Evolutionary conservation across 1,140 invertebrate species (phyloP).

Genomic region (Aphelenchoides fujianensis): DNA sequence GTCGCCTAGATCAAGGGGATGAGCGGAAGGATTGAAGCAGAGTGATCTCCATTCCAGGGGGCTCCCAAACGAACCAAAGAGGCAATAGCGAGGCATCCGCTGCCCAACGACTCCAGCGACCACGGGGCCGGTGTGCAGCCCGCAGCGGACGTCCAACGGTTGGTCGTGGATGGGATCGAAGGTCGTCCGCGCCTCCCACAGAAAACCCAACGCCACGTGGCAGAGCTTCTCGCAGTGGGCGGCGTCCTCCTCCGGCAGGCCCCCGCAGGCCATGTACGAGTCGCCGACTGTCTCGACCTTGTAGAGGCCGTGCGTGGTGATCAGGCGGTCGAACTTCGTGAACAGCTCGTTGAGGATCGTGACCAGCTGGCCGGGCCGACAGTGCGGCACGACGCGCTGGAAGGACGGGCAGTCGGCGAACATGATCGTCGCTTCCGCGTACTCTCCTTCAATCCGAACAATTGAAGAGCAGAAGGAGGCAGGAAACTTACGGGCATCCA

Average conservation of each 20-base stretch:
- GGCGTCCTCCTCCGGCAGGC: slow-evolving; percentile 83
- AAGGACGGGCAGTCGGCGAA: slow-evolving; percentile 24
- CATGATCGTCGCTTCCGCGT: slow-evolving; percentile 19
- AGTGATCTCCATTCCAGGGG: slow-evolving; percentile 73
- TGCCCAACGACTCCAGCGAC: slow-evolving; percentile 66
- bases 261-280: slow-evolving; percentile 98
- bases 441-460: slow-evolving; percentile 19
- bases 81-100: slow-evolving; percentile 64
- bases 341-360: slow-evolving; percentile 26
- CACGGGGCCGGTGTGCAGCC: slow-evolving; percentile 58
- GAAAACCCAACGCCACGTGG: slow-evolving; percentile 67
- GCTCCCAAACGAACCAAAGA: slow-evolving; percentile 55
- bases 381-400: slow-evolving; percentile 22
- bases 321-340: slow-evolving; percentile 30
- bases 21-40: slow-evolving; percentile 66
- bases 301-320: slow-evolving; percentile 38
- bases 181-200: slow-evolving; percentile 54
- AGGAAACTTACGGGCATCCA: slow-evolving; percentile 44
- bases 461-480: slow-evolving; percentile 69
- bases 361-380: slow-evolving; percentile 21
- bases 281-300: slow-evolving; percentile 99
- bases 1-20: slow-evolving; percentile 44
- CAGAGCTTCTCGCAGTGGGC: slow-evolving; percentile 89
- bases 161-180: slow-evolving; percentile 52
- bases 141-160: slow-evolving; percentile 50